Evolutionary conservation across 1,140 invertebrate species (phyloP), one percentile per base, ranked within the genome.

Genomic region (Rhopalosiphum padi): DNA sequence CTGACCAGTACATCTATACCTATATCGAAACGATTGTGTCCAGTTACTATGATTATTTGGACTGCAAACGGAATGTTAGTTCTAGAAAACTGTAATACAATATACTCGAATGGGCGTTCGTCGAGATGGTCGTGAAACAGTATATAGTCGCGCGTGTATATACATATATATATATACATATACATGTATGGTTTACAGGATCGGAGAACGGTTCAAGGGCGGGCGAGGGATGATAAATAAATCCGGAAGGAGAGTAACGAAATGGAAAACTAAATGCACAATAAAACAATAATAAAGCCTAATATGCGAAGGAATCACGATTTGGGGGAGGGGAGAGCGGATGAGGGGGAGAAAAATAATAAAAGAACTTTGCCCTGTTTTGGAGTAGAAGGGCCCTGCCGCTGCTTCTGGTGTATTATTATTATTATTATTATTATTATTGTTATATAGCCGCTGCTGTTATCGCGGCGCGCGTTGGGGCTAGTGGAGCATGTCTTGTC

Each of bases 401-500:
- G 4, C 30, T 9, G 25, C 11, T 77, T 5, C 4, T n/a, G 15
- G 15, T n/a, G 18, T n/a, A n/a, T 77, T 77, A 68, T 60, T 60
- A 60, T 68, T 68, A 68, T 60, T 55, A 7, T 60, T 60, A 68
- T 77, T 60, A 60, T 60, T 60, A 4, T 60, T 60, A 25, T 60
- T 77, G 60, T 77, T 77, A 77, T 77, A 77, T n/a, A 88, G 48
- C 25, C 25, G 7, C 89, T 53, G 55, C 41, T 82, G 55, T 77
- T 91, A 46, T 77, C 60, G 30, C 60, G 55, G 55, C 18, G 22
- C 60, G 23, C 15, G 89, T 68, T 18, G 55, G 30, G 41, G 30
- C 90, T 48, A 77, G 37, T n/a, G 37, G 41, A 91, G 37, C 90
- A 77, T 91, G 77, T 91, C 90, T 77, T 22, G 90, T 91, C 77